Conservation (phyloP, 2,888 invertebrate species). For the Drosophila maculinotata region DNA sequence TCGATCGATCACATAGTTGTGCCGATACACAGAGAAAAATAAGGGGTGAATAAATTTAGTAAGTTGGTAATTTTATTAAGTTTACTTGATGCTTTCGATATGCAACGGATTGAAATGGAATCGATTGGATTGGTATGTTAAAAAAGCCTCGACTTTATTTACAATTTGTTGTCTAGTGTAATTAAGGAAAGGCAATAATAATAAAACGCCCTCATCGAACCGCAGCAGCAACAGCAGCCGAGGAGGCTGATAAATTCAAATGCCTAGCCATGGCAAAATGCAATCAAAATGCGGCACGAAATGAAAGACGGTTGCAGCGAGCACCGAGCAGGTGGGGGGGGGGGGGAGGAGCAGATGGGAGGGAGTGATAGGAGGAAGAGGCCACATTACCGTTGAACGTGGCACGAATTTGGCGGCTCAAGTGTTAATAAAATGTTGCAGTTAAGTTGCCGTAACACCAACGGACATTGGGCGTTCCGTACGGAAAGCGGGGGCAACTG, state of each 20-base stretch:
- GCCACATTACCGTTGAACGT: constrained; percentile 34
- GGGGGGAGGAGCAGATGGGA: not conserved
- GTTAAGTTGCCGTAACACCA: constrained; percentile 65
- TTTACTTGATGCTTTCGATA: too few relatives aligned
- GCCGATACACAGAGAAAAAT: too few relatives aligned
- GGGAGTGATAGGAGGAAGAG: not conserved
- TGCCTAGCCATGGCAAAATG: constrained; percentile 43
- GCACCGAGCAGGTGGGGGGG: not conserved
- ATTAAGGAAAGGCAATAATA: constrained; percentile 46
- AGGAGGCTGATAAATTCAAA: constrained; percentile 39
- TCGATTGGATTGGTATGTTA: not conserved
- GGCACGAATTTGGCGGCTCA: constrained; percentile 67
- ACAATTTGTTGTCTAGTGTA: constrained; percentile 19
- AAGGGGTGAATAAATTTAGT: too few relatives aligned
- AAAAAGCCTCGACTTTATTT: not conserved
- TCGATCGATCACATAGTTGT: too few relatives aligned
- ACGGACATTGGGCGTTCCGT: constrained; percentile 23
- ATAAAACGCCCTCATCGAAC: constrained; percentile 34
- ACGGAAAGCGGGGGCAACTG: not conserved
- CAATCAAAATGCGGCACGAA: constrained; percentile 61
- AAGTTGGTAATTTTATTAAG: too few relatives aligned
- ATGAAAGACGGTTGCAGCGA: constrained; percentile 35
- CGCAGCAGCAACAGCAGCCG: not conserved
- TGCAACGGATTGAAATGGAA: too few relatives aligned
- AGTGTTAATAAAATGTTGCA: constrained; percentile 81